These are phyloP conservation scores for Rhadinocentrus ornatus DNA, from an alignment of 2,797 vertebrate genomes.

Conservation along the genomic window DNA sequence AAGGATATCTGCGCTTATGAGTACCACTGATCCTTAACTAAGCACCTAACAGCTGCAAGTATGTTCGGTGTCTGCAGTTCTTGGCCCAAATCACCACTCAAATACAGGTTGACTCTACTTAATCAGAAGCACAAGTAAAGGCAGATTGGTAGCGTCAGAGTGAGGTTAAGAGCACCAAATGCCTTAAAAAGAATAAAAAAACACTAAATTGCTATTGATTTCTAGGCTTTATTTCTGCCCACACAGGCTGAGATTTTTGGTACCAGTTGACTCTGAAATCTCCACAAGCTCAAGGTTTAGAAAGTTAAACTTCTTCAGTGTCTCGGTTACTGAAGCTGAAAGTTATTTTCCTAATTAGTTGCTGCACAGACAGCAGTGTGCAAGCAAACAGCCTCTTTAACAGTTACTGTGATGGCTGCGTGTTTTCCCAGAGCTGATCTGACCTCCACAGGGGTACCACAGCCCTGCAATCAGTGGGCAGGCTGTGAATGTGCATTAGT, in stretches of 20 bases:
- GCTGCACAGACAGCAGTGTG: constrained; percentile 4
- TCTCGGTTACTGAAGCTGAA: neutral
- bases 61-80: constrained; percentile 19
- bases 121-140: constrained; percentile 30
- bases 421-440: neutral
- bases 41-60: constrained; percentile 11
- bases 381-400: constrained; percentile 44
- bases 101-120: constrained; percentile 30
- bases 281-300: neutral
- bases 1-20: neutral
- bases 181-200: constrained; percentile 28
- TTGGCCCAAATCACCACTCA: constrained; percentile 3
- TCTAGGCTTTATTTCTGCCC: constrained; percentile 14
- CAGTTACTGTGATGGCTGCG: neutral
- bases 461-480: neutral
- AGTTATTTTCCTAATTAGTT: constrained; percentile 23
- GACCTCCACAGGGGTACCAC: neutral
- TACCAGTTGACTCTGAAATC: constrained; percentile 8
- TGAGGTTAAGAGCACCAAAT: neutral
- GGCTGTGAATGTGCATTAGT: neutral
- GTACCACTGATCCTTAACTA: neutral
- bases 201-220: constrained; percentile 14
- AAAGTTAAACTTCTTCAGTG: neutral
- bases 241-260: neutral
- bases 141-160: constrained; percentile 25